Conservation (phyloP, 2,797 vertebrate genomes). For the Adrianichthys oophorus region DNA sequence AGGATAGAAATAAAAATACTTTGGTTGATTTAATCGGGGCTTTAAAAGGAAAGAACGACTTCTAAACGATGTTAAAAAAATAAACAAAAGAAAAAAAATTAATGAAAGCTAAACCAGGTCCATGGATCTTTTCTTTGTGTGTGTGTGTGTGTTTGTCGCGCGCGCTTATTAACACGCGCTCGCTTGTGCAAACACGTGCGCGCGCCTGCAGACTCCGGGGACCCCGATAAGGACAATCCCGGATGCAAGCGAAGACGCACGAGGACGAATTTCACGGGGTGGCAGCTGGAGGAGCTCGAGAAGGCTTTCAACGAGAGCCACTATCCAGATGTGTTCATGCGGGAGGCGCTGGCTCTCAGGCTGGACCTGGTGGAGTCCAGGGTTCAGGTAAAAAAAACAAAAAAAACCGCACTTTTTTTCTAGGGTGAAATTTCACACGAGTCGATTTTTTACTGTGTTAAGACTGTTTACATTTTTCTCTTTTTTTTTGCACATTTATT, state of each 20-base stretch:
- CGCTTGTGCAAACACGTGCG: slow-evolving; percentile 9
- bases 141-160: slow-evolving; percentile 6
- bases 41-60: no score
- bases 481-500: no score
- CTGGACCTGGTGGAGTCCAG: slow-evolving; percentile 96
- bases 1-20: no score
- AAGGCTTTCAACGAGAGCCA: slow-evolving; percentile 98
- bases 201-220: slow-evolving; percentile 81
- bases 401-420: background rate
- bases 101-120: no score
- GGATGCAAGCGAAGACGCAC: slow-evolving; percentile 96
- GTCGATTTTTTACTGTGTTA: no score
- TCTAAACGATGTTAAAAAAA: no score
- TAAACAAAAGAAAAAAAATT: no score
- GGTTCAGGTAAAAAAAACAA: slow-evolving; percentile 88
- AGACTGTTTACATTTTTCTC: no score
- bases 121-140: background rate
- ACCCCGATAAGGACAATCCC: slow-evolving; percentile 95
- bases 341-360: slow-evolving; percentile 94
- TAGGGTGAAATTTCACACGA: no score
- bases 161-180: background rate
- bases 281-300: slow-evolving; percentile 98
- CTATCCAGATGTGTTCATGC: slow-evolving; percentile 98
- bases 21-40: no score
- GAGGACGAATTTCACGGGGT: slow-evolving; percentile 97